Percentiles rank a stretch among this genome's conserved stretches.
Conservation (phyloP, 2,113 vertebrate genomes). For the Anolis carolinensis region DNA sequence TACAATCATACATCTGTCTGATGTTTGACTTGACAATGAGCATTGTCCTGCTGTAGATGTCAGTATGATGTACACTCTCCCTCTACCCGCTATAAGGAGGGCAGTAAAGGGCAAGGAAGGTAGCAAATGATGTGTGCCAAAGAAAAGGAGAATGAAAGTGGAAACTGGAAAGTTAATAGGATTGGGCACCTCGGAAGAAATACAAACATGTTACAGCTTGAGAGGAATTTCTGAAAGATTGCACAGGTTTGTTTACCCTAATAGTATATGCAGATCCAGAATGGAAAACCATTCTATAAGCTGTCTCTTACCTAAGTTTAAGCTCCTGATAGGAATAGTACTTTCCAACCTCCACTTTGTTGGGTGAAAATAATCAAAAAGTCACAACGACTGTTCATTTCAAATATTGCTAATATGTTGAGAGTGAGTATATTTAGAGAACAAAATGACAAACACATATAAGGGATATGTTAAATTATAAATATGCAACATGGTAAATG, state of each 20-base stretch:
- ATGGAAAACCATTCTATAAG: neutral
- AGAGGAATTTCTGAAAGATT: neutral
- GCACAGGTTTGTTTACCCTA: neutral
- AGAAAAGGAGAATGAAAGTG: neutral
- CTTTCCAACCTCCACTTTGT: constrained; percentile 11
- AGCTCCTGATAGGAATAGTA: neutral
- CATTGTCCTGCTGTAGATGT: neutral
- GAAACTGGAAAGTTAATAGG: neutral
- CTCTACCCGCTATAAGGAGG: neutral
- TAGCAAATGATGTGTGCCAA: neutral
- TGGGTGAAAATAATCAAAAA: neutral
- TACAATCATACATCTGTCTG: neutral
- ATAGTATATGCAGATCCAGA: neutral
- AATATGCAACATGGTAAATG: no score
- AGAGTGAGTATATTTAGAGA: neutral
- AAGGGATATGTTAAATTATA: neutral
- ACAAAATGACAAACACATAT: neutral
- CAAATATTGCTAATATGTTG: neutral
- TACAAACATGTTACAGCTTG: neutral
- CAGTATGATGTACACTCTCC: neutral
- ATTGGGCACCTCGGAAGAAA: accelerated
- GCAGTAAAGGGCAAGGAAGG: constrained; percentile 2
- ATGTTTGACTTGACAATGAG: constrained; percentile 1
- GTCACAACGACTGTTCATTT: neutral
- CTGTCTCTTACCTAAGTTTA: neutral